Base-by-base conservation (phyloP, 2,888 invertebrate species). In the Apeira syringaria region DNA sequence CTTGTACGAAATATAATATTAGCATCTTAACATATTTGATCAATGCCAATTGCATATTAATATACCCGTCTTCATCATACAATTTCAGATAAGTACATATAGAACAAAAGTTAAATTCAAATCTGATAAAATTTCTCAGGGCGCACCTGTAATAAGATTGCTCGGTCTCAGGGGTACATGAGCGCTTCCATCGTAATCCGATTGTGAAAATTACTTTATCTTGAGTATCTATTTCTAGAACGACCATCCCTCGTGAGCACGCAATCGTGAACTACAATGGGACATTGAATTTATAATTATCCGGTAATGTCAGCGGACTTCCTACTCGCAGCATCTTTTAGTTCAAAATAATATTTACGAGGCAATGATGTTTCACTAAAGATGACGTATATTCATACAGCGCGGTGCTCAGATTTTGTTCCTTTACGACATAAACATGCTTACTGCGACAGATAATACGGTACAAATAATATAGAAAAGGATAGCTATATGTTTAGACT, bases 111-210 rank as follows among this genome's bases (percentile, higher is more conserved):
- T 9, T 31, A 42, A 29, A 38, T 37, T 5, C 5, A 32, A 15
- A 30, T 45, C 31, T 27, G 22, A 15, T 6, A 27, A 35, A 31
- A 30, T 35, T 10, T 25, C 25, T 28, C 33, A 45, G 33, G 42
- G 46, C 54, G 62, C 62, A 65, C 48, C 54, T 51, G 51, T 37
- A 79, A 80, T 78, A 63, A 56, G 71, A 80, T 79, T 68, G 26
- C 52, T 25, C 49, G 61, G 60, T 67, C 78, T 63, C 73, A 28
- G 58, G 74, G 74, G 68, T 39, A 48, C 33, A 27, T 47, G 57
- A 61, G 59, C 53, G 55, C 60, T 62, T 56, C 61, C 53, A 61
- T 60, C 55, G 47, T 70, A 73, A 76, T 74, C 69, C 64, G 69
- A 74, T 75, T 72, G 57, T 42, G 52, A 57, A 62, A 63, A 63